Evolutionary conservation across 1,140 invertebrate species (phyloP).

Genomic region (Gryllus bimaculatus): DNA sequence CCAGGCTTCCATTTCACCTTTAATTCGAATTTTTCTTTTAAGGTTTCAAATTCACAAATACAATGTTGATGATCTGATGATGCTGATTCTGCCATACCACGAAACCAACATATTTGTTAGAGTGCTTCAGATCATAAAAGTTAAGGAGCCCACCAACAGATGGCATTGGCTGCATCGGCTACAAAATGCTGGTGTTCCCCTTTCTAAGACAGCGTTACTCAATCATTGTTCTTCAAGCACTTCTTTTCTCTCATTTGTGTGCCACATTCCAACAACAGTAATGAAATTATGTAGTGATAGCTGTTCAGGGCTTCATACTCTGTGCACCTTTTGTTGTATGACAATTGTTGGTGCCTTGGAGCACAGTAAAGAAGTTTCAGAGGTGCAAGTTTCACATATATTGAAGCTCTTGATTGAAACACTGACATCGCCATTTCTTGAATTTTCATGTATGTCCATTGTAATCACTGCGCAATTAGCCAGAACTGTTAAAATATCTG

Average conservation of each 20-base stretch:
- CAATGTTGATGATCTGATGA: slow-evolving; percentile 70
- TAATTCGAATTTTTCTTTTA: slow-evolving; percentile 18
- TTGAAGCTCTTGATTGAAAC: slow-evolving; percentile 59
- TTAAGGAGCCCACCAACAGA: slow-evolving; percentile 47
- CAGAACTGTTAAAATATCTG: not conserved
- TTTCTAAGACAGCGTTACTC: slow-evolving; percentile 59
- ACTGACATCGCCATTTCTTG: slow-evolving; percentile 50
- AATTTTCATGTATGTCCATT: slow-evolving; percentile 63
- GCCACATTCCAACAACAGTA: slow-evolving; percentile 35
- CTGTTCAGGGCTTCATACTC: slow-evolving; percentile 50
- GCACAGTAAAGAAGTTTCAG: slow-evolving; percentile 42
- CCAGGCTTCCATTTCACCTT: too few species aligned
- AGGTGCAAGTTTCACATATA: slow-evolving; percentile 57
- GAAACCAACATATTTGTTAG: slow-evolving; percentile 81
- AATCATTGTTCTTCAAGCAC: slow-evolving; percentile 59
- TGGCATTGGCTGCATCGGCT: slow-evolving; percentile 71
- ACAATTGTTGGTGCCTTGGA: slow-evolving; percentile 59
- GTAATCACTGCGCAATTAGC: slow-evolving; percentile 51
- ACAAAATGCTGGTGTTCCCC: slow-evolving; percentile 60
- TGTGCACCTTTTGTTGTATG: slow-evolving; percentile 69
- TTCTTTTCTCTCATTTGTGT: slow-evolving; percentile 64
- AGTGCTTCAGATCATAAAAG: slow-evolving; percentile 63
- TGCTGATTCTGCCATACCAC: slow-evolving; percentile 80
- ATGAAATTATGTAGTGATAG: slow-evolving; percentile 29
- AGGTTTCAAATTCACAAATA: slow-evolving; percentile 82